Percentiles rank a stretch among this genome's conserved stretches.
Conservation (phyloP, 2,888 invertebrate genomes). For the Catonia carolina region DNA sequence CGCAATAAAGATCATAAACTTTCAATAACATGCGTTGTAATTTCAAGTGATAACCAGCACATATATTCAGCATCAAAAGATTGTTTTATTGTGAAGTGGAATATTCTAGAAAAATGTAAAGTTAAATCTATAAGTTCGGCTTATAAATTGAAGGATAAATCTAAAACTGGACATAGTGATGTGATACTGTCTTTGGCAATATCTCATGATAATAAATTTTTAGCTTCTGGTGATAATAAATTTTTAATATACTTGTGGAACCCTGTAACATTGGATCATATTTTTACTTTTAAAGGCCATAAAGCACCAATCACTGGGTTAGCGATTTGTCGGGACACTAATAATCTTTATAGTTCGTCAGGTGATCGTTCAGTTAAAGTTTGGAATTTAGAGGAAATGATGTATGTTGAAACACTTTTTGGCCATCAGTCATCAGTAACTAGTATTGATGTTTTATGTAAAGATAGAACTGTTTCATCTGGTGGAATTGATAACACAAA, state of each 20-base stretch:
- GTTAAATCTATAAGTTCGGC: conserved; percentile 41
- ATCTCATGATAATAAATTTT: conserved; percentile 33
- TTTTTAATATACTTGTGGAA: conserved; percentile 76
- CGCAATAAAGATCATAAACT: conserved; percentile 72
- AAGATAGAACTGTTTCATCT: conserved; percentile 80
- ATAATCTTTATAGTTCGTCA: conserved; percentile 63
- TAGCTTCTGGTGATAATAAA: conserved; percentile 62
- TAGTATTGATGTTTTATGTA: conserved; percentile 76
- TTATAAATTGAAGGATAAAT: conserved; percentile 39
- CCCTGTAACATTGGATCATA: conserved; percentile 62
- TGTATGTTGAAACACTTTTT: conserved; percentile 89
- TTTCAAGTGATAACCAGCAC: conserved; percentile 63
- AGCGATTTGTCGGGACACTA: conserved; percentile 76
- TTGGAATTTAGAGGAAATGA: conserved; percentile 95
- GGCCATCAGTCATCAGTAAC: conserved; percentile 87
- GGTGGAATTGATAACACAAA: conserved; percentile 84
- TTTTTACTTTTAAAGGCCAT: conserved; percentile 77
- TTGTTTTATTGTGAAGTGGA: conserved; percentile 78
- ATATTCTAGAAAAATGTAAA: conserved; percentile 56
- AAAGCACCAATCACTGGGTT: conserved; percentile 66
- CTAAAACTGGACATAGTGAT: conserved; percentile 39
- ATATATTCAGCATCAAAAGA: conserved; percentile 85
- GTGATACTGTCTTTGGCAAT: conserved; percentile 32
- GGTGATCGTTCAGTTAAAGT: conserved; percentile 76
- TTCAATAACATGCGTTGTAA: conserved; percentile 71